These are phyloP conservation scores for Amazona guildingii DNA, from an alignment of 2,113 vertebrate species.

Conservation along the genomic window DNA sequence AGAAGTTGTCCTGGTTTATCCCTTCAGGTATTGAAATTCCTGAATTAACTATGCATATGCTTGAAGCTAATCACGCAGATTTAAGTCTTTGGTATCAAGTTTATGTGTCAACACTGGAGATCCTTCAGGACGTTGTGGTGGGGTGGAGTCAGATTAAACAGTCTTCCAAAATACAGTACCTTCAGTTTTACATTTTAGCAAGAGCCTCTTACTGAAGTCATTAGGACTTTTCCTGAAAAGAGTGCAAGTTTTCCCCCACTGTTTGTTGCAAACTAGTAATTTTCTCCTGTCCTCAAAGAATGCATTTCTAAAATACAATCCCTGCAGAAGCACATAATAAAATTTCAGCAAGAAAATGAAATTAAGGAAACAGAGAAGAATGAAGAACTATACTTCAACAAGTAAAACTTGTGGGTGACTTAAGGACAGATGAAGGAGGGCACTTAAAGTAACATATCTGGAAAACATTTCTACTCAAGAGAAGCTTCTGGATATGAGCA, in stretches of 20 bases:
- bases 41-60: neutral
- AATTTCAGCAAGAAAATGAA: neutral
- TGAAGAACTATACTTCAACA: neutral
- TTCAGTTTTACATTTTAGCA: neutral
- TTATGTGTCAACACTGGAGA: neutral
- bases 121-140: neutral
- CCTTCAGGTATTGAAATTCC: neutral
- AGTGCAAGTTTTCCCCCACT: neutral
- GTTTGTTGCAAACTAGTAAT: neutral
- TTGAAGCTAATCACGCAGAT: neutral
- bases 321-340: neutral
- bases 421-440: neutral
- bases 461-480: neutral
- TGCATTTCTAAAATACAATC: neutral
- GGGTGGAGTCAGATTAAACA: neutral
- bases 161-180: neutral
- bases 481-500: neutral
- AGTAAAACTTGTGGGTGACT: neutral
- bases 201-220: neutral
- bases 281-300: neutral
- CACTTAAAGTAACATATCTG: neutral
- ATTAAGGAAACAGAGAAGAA: neutral
- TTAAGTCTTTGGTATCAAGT: neutral
- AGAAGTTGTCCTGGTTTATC: neutral
- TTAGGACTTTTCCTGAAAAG: neutral